Evolutionary conservation across 2,888 invertebrate genomes (phyloP).

Genomic region (Hydraecia micacea): DNA sequence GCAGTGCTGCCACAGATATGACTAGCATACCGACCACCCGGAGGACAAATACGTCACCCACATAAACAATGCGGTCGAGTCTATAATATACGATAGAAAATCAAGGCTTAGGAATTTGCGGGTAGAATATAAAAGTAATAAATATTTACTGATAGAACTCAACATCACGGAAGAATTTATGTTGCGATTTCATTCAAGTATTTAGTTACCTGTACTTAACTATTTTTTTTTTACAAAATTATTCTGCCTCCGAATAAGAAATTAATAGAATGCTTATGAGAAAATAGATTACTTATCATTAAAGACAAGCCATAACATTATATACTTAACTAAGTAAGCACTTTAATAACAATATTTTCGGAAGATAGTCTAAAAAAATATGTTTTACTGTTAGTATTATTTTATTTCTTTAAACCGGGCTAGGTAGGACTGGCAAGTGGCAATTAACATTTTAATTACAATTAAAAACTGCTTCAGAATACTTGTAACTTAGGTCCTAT

Average conservation of each 20-base stretch:
- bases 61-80: constrained; percentile 65
- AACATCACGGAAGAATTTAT: not conserved
- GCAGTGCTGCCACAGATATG: constrained; percentile 72
- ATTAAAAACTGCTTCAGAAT: not conserved
- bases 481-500: not conserved
- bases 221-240: not conserved
- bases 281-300: not conserved
- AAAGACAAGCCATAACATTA: not conserved
- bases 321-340: not conserved
- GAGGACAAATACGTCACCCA: constrained; percentile 64
- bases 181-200: not conserved
- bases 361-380: not conserved
- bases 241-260: not conserved
- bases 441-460: not conserved
- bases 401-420: not conserved
- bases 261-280: not conserved
- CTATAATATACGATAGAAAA: constrained; percentile 43
- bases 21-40: constrained; percentile 63
- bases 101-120: constrained; percentile 13
- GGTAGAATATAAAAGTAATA: constrained; percentile 7
- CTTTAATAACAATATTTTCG: not conserved
- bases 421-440: not conserved
- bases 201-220: not conserved
- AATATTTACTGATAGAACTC: not conserved
- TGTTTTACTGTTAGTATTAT: not conserved